Base-by-base conservation (phyloP, 1,140 invertebrate genomes). In the Zaprionus capensis region DNA sequence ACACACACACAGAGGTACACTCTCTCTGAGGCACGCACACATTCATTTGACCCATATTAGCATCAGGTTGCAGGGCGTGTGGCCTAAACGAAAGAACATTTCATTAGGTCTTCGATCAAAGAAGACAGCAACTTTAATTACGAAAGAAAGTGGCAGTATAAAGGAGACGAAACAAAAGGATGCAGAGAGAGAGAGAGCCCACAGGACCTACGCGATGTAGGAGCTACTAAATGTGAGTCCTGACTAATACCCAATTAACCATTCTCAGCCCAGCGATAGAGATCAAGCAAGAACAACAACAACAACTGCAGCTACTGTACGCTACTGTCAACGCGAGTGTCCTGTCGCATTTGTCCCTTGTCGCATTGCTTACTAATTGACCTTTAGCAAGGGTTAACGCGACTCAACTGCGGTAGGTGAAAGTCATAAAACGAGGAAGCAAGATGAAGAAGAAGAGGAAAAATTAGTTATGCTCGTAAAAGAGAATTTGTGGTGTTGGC, bases 381-480 rank as follows among this genome's bases (percentile, higher is more conserved):
- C 26, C 28, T 24, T 61, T 61, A 64, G 70, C 67, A 85, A 84
- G 85, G 84, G 85, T 88, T 88, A 90, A 63, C 55, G 38, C 14
- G 20, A 66, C 51, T 20, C 41, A 9, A 24, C 78, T 86, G 82
- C 81, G 85, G 85, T 88, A 88, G 85, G 85, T 88, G 81, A 88
- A 88, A 82, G 81, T 85, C 81, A 46, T 88, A 59, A 78, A 73
- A 74, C 24, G 44, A 76, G 56, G 61, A 17, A 7, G 15, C 15
- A 44, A 44, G 38, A 44, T 0, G 7, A 9, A 6, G 6, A 17
- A 46, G 17, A 65, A 46, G 15, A 15, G 31, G 5, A 62, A 58
- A 76, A 72, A 88, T 88, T 88, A 62, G 84, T 76, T 84, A 84
- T 90, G 84, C 81, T 81, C 84, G 74, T 88, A 84, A 87, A 87